Evolutionary conservation across 2,888 invertebrate genomes (phyloP).

Genomic region (Yponomeuta sedellus): DNA sequence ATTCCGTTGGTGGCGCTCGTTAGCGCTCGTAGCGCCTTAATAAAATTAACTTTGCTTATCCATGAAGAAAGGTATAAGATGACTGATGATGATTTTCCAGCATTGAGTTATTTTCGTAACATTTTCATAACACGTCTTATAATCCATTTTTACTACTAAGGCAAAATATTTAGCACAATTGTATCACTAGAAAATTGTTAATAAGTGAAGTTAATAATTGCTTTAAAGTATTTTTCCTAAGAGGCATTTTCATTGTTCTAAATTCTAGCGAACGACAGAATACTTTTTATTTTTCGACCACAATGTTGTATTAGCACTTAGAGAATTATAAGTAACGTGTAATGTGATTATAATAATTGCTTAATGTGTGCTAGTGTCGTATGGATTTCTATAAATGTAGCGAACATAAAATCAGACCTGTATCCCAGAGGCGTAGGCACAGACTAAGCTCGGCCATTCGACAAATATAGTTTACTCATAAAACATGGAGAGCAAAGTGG

Average conservation of each 20-base stretch:
- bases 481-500: too few species aligned
- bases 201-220: background rate
- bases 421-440: too few species aligned
- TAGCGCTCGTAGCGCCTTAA: too few species aligned
- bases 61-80: too few species aligned
- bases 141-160: background rate
- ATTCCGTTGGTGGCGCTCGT: too few species aligned
- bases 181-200: background rate
- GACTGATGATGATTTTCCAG: too few species aligned
- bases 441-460: too few species aligned
- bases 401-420: too few species aligned
- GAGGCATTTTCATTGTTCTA: background rate
- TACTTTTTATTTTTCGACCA: slow-evolving; percentile 7
- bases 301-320: slow-evolving; percentile 8
- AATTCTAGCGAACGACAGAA: background rate
- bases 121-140: background rate
- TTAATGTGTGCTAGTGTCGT: background rate
- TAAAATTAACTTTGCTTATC: too few species aligned
- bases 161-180: background rate
- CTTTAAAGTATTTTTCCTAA: background rate
- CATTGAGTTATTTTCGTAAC: too few species aligned
- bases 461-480: too few species aligned
- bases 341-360: background rate
- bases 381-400: too few species aligned
- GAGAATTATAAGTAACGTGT: background rate